Evolutionary conservation across 2,113 vertebrate genomes (phyloP), one percentile per base, ranked within the genome.

Genomic region (Accipiter virgatus): DNA sequence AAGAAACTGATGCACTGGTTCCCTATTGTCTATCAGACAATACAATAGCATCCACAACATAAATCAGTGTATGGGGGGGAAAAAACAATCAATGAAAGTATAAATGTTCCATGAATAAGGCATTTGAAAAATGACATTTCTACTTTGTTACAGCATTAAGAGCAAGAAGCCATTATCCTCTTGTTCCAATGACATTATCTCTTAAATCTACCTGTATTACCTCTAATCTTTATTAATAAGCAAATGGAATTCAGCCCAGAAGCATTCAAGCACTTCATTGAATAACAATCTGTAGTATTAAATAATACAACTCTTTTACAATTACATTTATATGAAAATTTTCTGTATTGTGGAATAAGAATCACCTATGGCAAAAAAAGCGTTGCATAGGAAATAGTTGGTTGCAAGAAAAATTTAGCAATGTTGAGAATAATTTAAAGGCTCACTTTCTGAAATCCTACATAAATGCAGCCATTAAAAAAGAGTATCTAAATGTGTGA

Each of bases 211-310:
- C 88, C 92, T 97, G 32, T 92, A 65, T 94, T 95, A 59, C 73
- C 75, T 75, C 74, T 86, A 34, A 86, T 96, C 48, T 90, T 94
- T 95, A 92, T 96, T 96, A 95, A 94, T 84, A 94, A 94, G 70
- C 88, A 96, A 96, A 96, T 92, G 88, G 86, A 95, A 94, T 96
- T 94, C 96, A 91, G 91, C 74, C 80, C 81, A 96, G 89, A 58
- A 95, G 63, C 74, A 80, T n/a, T 95, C 62, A 55, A 80, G 81
- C 77, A 70, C 52, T 93, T 81, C 27, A 93, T 26, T 95, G 81
- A 89, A 92, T 95, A 95, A 81, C 62, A 90, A 86, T 93, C 80
- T 86, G 42, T 84, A 85, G 29, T 65, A 71, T 81, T 93, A 93
- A 83, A 92, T 87, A 91, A 83, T 36, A 22, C 20, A 93, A 6